Evolutionary conservation across 2,113 vertebrate genomes (phyloP).

Genomic region (Thunnus thynnus): DNA sequence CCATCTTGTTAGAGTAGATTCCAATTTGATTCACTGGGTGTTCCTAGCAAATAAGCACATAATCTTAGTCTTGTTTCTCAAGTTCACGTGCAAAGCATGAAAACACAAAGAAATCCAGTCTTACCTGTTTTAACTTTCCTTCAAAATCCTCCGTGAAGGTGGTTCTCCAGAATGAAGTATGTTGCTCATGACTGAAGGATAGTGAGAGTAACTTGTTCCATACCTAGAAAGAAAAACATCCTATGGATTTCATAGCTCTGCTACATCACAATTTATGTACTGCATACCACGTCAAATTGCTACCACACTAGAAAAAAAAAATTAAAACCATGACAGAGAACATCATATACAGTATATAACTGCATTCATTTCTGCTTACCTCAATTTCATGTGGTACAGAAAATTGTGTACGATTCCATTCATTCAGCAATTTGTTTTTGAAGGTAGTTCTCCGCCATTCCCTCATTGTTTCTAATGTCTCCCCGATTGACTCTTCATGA

Average conservation of each 20-base stretch:
- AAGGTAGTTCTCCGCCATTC: slow-evolving; percentile 40
- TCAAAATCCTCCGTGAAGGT: slow-evolving; percentile 33
- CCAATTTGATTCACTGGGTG: rapidly evolving
- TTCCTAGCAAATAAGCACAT: slow-evolving; percentile 39
- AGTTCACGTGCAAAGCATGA: background rate
- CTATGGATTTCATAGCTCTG: background rate
- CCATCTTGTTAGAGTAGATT: slow-evolving; percentile 39
- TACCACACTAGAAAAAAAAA: background rate
- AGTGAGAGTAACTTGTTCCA: slow-evolving; percentile 11
- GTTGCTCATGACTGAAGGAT: slow-evolving; percentile 11
- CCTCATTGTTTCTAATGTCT: slow-evolving; percentile 30
- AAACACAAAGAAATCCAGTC: background rate
- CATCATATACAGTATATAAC: background rate
- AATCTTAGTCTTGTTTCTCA: background rate
- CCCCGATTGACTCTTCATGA: background rate
- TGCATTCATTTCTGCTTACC: slow-evolving; percentile 28
- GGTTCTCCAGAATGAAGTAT: slow-evolving; percentile 1
- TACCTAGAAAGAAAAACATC: slow-evolving; percentile 19
- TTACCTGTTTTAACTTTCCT: slow-evolving; percentile 42
- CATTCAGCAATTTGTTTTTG: slow-evolving; percentile 1
- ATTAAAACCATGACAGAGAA: background rate
- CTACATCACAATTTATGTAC: background rate
- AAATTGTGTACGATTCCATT: rapidly evolving
- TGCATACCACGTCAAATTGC: background rate
- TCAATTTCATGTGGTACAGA: background rate